Evolutionary conservation across 2,113 vertebrate species (phyloP).

Genomic region (Cinclus mexicanus): DNA sequence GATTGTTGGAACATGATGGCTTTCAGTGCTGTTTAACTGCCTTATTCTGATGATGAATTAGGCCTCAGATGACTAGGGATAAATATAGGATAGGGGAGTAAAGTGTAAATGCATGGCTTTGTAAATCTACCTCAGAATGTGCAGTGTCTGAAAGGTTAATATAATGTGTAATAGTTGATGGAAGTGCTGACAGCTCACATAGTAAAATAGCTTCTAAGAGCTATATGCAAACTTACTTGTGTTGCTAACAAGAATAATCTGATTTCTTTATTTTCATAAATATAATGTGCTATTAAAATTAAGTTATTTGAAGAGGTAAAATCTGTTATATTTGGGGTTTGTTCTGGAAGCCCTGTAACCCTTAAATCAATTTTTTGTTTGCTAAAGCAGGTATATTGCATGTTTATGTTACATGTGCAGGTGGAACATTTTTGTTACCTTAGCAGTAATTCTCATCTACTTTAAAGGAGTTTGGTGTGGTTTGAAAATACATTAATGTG

Average conservation of each 20-base stretch:
- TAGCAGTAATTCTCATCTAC: background rate
- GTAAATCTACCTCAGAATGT: background rate
- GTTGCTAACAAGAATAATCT: background rate
- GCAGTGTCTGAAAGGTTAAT: slow-evolving; percentile 7
- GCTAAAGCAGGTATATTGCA: background rate
- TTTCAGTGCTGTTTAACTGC: background rate
- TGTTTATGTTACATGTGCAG: background rate
- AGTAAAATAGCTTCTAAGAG: background rate
- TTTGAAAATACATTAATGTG: background rate
- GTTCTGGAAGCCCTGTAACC: background rate
- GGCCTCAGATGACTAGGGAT: background rate
- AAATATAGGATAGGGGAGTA: background rate
- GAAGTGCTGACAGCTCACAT: background rate
- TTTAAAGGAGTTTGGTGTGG: background rate
- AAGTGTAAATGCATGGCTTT: background rate
- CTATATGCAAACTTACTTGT: background rate
- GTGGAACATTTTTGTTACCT: background rate
- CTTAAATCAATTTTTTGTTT: background rate
- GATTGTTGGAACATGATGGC: background rate
- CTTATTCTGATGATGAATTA: background rate
- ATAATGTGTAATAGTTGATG: background rate
- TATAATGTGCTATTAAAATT: background rate
- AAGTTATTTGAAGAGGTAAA: background rate
- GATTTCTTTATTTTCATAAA: background rate
- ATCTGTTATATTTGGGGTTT: background rate